Evolutionary conservation across 2,797 vertebrate genomes (phyloP).

Genomic region (Streptopelia turtur): DNA sequence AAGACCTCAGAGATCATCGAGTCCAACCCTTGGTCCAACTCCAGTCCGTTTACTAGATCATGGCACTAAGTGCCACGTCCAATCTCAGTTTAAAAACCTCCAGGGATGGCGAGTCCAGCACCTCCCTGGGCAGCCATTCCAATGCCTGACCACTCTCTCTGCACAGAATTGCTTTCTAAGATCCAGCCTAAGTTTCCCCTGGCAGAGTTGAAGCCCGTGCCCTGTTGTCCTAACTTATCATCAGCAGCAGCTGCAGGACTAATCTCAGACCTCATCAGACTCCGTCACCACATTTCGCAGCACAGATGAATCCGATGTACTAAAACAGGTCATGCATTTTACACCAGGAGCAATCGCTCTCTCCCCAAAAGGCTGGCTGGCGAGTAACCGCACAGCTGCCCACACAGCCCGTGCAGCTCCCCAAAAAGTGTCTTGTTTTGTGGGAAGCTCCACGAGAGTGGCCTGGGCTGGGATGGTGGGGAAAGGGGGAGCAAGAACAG

Average conservation of each 20-base stretch:
- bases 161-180: too few relatives aligned
- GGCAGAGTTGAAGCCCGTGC: too few relatives aligned
- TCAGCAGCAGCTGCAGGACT: rapidly evolving
- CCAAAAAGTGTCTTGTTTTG: background rate
- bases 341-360: background rate
- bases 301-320: background rate
- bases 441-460: background rate
- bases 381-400: background rate
- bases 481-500: background rate
- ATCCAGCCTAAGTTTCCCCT: too few relatives aligned
- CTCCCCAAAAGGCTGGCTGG: background rate
- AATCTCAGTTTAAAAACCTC: too few relatives aligned
- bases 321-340: background rate
- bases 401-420: background rate
- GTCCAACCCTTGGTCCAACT: too few relatives aligned
- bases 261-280: background rate
- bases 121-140: too few relatives aligned
- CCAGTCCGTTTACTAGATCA: too few relatives aligned
- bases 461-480: rapidly evolving
- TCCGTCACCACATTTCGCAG: background rate
- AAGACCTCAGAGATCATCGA: too few relatives aligned
- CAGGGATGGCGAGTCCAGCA: too few relatives aligned
- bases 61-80: too few relatives aligned
- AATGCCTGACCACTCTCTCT: too few relatives aligned
- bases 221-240: too few relatives aligned